Evolutionary conservation across 2,888 invertebrate species (phyloP).

Genomic region (Apodemia mormo): DNA sequence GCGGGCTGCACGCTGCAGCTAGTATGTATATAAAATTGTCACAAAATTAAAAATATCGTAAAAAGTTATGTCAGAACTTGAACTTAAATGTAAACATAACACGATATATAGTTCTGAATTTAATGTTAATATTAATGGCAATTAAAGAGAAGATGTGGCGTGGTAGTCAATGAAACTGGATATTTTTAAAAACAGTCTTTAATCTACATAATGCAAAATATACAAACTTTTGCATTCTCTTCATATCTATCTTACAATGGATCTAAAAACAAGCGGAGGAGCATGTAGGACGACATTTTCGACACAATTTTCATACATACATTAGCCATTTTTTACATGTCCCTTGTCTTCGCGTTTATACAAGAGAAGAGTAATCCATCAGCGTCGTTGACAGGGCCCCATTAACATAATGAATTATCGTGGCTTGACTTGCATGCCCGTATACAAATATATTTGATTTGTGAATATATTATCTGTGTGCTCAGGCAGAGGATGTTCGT

Average conservation of each 20-base stretch:
- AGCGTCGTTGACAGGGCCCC: constrained; percentile 71
- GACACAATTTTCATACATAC: constrained; percentile 26
- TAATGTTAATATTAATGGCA: too few relatives aligned
- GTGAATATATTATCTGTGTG: constrained; percentile 18
- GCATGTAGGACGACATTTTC: constrained; percentile 9
- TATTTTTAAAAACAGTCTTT: not conserved
- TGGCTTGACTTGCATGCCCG: constrained; percentile 40
- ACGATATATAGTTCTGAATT: too few relatives aligned
- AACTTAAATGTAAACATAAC: too few relatives aligned
- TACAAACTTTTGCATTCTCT: not conserved
- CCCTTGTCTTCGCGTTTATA: constrained; percentile 40
- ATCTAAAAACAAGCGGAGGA: constrained; percentile 2
- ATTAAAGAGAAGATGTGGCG: too few relatives aligned
- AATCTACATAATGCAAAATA: not conserved
- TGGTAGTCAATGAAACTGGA: too few relatives aligned
- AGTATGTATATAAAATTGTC: too few relatives aligned
- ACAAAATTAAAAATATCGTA: too few relatives aligned
- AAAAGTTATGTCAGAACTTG: too few relatives aligned
- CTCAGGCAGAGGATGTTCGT: not conserved
- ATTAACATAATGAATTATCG: constrained; percentile 79
- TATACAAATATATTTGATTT: constrained; percentile 34
- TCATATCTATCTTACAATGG: not conserved
- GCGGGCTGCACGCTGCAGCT: too few relatives aligned
- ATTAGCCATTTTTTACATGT: constrained; percentile 35
- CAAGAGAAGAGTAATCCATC: constrained; percentile 63